These are phyloP conservation scores for Diadophis punctatus DNA, from an alignment of 2,113 vertebrate genomes.

Conservation along the genomic window DNA sequence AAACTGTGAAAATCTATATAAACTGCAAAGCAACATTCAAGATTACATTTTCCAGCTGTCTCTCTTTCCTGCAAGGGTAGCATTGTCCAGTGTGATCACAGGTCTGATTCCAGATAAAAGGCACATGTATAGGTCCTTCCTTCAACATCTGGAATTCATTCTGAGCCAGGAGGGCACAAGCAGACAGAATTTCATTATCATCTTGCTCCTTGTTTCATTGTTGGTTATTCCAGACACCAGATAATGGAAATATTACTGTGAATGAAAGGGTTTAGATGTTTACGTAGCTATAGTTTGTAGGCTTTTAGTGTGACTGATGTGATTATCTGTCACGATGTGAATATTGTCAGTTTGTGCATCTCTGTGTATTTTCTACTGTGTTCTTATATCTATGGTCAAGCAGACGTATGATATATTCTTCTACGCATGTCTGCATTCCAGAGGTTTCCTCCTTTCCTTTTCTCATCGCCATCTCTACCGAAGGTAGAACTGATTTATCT, in stretches of 20 bases:
- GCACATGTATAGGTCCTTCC: conserved; percentile 37
- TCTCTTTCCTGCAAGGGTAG: conserved; percentile 41
- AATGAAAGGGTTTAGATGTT: conserved; percentile 73
- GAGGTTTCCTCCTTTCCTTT: too few species aligned
- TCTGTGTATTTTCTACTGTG: too few species aligned
- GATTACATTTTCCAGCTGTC: rapidly evolving
- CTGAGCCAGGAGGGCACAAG: conserved; percentile 38
- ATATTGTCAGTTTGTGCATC: too few species aligned
- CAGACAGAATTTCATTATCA: conserved; percentile 44
- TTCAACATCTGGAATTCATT: conserved; percentile 88
- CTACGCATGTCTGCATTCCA: too few species aligned
- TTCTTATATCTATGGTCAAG: too few species aligned
- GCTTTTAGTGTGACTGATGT: conserved; percentile 30
- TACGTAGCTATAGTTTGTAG: conserved; percentile 56
- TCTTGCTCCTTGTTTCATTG: conserved; percentile 66
- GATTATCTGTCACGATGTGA: too few species aligned
- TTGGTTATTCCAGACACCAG: conserved; percentile 63
- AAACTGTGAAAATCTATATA: conserved; percentile 2
- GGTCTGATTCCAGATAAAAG: conserved; percentile 30
- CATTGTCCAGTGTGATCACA: conserved; percentile 50
- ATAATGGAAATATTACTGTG: conserved; percentile 66
- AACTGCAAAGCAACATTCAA: conserved; percentile 5
- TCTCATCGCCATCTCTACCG: too few species aligned
- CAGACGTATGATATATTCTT: too few species aligned
- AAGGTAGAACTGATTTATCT: too few species aligned